Conservation (phyloP, 2,113 vertebrate genomes). For the Hippocampus barbouri region DNA sequence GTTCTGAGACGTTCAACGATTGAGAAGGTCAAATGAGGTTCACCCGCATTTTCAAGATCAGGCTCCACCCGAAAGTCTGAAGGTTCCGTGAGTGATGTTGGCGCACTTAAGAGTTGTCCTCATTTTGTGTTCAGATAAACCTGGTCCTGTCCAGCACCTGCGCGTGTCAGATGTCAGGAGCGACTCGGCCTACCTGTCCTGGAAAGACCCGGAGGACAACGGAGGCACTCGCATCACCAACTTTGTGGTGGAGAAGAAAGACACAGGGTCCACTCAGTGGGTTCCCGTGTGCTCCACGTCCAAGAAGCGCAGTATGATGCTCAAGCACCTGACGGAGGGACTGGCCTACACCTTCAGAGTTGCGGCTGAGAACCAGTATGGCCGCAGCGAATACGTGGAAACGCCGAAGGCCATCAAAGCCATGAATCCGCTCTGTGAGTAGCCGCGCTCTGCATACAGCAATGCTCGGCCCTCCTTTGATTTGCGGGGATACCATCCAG, state of each 20-base stretch:
- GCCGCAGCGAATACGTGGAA: conserved; percentile 87
- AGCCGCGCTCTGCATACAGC: neutral
- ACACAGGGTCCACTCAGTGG: conserved; percentile 87
- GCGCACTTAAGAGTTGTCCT: neutral
- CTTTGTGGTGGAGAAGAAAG: conserved; percentile 95
- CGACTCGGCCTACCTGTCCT: conserved; percentile 94
- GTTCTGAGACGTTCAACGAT: neutral
- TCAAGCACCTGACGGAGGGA: conserved; percentile 91
- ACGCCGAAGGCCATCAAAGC: conserved; percentile 89
- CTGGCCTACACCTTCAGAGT: conserved; percentile 91
- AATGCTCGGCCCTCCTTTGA: no score
- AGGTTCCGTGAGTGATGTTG: neutral
- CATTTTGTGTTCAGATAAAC: conserved; percentile 80
- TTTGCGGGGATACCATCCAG: no score
- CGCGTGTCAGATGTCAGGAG: conserved; percentile 87
- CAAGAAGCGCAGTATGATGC: conserved; percentile 90
- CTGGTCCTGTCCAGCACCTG: conserved; percentile 90
- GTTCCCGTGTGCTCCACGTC: conserved; percentile 89
- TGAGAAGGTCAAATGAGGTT: neutral
- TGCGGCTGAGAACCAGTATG: conserved; percentile 93
- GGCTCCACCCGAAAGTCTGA: neutral
- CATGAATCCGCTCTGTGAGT: conserved; percentile 95
- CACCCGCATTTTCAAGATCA: neutral
- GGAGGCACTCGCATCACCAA: conserved; percentile 92
- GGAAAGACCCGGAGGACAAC: conserved; percentile 95